Conservation (phyloP, 2,888 invertebrate species). For the Prosopocoilus inquinatus region DNA sequence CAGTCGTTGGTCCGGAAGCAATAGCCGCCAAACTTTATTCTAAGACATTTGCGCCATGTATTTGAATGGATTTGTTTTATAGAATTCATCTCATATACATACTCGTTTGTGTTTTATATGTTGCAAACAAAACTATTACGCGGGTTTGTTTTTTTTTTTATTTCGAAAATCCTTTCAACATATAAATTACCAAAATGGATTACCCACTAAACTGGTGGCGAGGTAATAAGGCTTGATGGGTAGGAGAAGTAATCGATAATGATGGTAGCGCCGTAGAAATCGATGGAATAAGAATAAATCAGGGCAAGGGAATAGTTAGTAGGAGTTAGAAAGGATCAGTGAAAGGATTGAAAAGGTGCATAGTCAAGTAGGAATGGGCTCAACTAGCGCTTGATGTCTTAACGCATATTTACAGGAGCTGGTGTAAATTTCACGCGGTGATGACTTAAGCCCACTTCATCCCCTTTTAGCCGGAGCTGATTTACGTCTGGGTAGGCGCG, state of each 20-base stretch:
- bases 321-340: slow-evolving; percentile 23
- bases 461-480: slow-evolving; percentile 52
- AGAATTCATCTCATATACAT: slow-evolving; percentile 13
- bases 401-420: slow-evolving; percentile 30
- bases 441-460: slow-evolving; percentile 51
- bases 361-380: slow-evolving; percentile 7
- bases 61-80: slow-evolving; percentile 47
- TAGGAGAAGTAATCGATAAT: too few relatives aligned
- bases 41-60: slow-evolving; percentile 48
- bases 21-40: slow-evolving; percentile 46
- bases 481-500: slow-evolving; percentile 44
- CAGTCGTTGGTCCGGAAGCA: slow-evolving; percentile 39
- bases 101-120: slow-evolving; percentile 16
- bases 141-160: not conserved
- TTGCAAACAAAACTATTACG: not conserved
- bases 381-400: slow-evolving; percentile 23
- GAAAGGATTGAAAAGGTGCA: slow-evolving; percentile 23
- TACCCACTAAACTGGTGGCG: too few relatives aligned
- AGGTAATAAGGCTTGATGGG: too few relatives aligned
- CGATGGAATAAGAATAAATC: not conserved
- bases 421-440: slow-evolving; percentile 48
- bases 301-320: slow-evolving; percentile 11
- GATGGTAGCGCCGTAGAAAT: not conserved
- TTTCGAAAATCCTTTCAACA: not conserved
- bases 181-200: not conserved